Evolutionary conservation across 1,140 invertebrate species (phyloP).

Genomic region (Cydia amplana): DNA sequence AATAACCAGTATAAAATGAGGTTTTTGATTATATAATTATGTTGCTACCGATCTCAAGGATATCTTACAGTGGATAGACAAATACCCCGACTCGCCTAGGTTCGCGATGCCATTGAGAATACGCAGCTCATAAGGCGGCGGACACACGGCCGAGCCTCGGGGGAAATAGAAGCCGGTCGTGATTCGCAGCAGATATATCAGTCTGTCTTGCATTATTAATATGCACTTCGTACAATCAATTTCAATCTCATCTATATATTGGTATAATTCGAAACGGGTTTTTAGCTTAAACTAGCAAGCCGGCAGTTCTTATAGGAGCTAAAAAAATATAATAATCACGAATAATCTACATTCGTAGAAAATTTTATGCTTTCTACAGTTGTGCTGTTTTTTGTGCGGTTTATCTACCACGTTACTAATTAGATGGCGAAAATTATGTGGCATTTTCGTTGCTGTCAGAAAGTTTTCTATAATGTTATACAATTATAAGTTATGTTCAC

Average conservation of each 20-base stretch:
- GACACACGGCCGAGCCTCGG: constrained; percentile 10
- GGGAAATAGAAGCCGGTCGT: constrained; percentile 20
- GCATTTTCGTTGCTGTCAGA: too few relatives aligned
- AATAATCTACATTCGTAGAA: too few relatives aligned
- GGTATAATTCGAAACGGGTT: too few relatives aligned
- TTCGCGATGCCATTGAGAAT: not conserved
- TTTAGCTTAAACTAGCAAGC: too few relatives aligned
- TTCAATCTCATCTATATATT: not conserved
- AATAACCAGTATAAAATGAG: not conserved
- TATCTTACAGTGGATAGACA: not conserved
- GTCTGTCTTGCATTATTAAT: constrained; percentile 28
- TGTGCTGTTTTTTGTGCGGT: too few relatives aligned
- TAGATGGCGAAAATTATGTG: too few relatives aligned
- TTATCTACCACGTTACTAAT: too few relatives aligned
- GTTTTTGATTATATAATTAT: not conserved
- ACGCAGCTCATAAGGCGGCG: constrained; percentile 6
- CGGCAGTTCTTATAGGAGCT: too few relatives aligned
- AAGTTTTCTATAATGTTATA: too few relatives aligned
- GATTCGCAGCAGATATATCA: constrained; percentile 19
- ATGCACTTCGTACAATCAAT: constrained; percentile 9
- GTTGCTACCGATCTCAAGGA: not conserved
- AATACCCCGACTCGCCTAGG: not conserved
- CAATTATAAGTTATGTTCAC: too few relatives aligned
- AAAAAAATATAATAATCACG: too few relatives aligned
- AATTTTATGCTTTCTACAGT: too few relatives aligned